Conservation (phyloP, 2,888 invertebrate genomes). For the Drosophila lutescens region DNA sequence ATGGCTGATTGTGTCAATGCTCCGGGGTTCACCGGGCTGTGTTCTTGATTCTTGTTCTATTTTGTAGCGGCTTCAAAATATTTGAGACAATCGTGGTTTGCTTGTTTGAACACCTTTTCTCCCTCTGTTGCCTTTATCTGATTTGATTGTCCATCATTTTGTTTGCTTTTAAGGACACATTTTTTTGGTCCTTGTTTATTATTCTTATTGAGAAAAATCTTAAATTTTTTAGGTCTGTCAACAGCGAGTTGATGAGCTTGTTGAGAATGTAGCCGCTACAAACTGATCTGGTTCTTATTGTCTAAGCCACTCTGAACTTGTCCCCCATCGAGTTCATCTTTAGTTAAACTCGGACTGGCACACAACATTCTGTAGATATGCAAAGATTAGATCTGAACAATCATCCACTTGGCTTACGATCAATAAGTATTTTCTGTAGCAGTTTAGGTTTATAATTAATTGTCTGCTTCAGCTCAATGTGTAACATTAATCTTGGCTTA, state of each 20-base stretch:
- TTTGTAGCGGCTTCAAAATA: constrained; percentile 74
- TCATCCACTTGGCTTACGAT: constrained; percentile 43
- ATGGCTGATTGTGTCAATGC: constrained; percentile 32
- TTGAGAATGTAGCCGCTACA: constrained; percentile 50
- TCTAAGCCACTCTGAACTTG: constrained; percentile 48
- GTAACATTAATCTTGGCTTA: constrained; percentile 40
- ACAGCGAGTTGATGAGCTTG: constrained; percentile 74
- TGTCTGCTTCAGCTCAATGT: constrained; percentile 33
- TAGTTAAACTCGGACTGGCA: constrained; percentile 15
- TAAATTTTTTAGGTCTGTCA: constrained; percentile 56
- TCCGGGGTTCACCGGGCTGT: constrained; percentile 40
- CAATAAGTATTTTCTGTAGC: constrained; percentile 33
- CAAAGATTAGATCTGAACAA: constrained; percentile 43
- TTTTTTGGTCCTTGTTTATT: constrained; percentile 61
- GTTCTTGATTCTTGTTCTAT: constrained; percentile 64
- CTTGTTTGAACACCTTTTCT: constrained; percentile 78
- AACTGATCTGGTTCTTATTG: constrained; percentile 74
- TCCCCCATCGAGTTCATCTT: constrained; percentile 21
- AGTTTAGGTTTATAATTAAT: constrained; percentile 42
- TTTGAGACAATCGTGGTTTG: constrained; percentile 80
- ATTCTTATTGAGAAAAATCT: constrained; percentile 67
- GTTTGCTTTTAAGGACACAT: constrained; percentile 77
- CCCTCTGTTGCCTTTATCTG: constrained; percentile 60
- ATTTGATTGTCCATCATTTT: constrained; percentile 71
- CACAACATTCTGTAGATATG: constrained; percentile 31